These are phyloP conservation scores for Halichoeres trimaculatus DNA, from an alignment of 2,113 vertebrate genomes.

Conservation along the genomic window DNA sequence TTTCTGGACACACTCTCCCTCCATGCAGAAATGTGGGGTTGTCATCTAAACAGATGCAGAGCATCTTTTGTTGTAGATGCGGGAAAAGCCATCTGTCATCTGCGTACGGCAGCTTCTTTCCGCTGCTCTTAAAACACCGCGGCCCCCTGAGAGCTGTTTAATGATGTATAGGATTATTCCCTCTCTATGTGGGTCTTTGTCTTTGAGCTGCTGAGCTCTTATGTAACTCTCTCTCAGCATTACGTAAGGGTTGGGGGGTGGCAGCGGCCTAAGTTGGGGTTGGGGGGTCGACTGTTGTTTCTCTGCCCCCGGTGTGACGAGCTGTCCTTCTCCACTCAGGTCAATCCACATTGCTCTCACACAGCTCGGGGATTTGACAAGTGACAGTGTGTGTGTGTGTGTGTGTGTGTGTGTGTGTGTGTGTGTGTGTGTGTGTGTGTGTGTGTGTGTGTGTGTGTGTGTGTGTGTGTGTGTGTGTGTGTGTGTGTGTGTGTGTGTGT, in stretches of 20 bases:
- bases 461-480: too few relatives aligned
- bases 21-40: not conserved
- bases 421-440: too few relatives aligned
- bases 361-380: conserved; percentile 38
- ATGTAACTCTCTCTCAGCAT: conserved; percentile 50
- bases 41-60: conserved; percentile 36
- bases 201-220: conserved; percentile 34
- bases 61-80: conserved; percentile 31
- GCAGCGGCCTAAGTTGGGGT: conserved; percentile 7
- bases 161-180: conserved; percentile 64
- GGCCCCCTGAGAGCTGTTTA: conserved; percentile 48
- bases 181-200: conserved; percentile 20
- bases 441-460: too few relatives aligned
- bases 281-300: conserved; percentile 26
- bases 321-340: conserved; percentile 38
- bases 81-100: conserved; percentile 62
- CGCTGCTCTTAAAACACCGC: conserved; percentile 52
- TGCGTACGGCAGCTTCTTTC: conserved; percentile 41
- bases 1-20: not conserved
- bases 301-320: conserved; percentile 43
- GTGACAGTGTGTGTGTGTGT: conserved; percentile 6
- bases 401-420: too few relatives aligned
- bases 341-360: conserved; percentile 56
- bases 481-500: too few relatives aligned
- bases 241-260: conserved; percentile 52